phyloP scores from a whole-genome alignment of 2,888 invertebrate species.

The Limulus polyphemus region DNA sequence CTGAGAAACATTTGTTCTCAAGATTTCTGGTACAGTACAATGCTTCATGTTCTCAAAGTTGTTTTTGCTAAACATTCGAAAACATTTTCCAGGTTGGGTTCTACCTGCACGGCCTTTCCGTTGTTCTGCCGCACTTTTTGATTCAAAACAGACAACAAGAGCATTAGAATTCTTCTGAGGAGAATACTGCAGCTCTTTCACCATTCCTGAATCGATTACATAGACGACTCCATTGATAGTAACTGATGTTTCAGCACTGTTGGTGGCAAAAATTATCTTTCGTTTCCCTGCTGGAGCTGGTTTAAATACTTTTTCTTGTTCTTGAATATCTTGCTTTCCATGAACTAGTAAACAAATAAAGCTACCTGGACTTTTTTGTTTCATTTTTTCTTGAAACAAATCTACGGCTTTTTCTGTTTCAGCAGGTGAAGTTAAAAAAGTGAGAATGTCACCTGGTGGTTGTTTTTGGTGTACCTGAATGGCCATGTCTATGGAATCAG shows the following conservation, averaged over 20 bases:
- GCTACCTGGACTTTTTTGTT: constrained; percentile 14
- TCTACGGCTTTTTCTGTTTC: constrained; percentile 32
- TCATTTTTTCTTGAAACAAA: constrained; percentile 5
- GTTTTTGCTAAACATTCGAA: constrained; percentile 33
- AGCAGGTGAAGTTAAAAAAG: constrained; percentile 26
- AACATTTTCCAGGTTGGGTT: constrained; percentile 35
- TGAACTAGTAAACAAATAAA: constrained; percentile 11
- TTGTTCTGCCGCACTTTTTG: constrained; percentile 37
- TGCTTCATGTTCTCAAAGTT: constrained; percentile 32
- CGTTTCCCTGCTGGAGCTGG: constrained; percentile 21
- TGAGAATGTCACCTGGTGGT: constrained; percentile 31
- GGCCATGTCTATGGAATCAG: constrained; percentile 30
- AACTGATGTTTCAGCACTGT: constrained; percentile 38
- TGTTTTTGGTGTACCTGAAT: constrained; percentile 30
- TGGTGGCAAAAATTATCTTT: constrained; percentile 38
- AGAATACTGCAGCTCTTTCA: constrained; percentile 35
- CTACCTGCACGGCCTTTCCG: constrained; percentile 38
- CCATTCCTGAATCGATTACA: constrained; percentile 37
- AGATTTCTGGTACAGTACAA: constrained; percentile 34
- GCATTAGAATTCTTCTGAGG: constrained; percentile 31
- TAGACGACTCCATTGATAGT: constrained; percentile 37
- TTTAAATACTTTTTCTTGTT: constrained; percentile 33
- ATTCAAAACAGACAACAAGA: constrained; percentile 30
- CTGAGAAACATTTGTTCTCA: constrained; percentile 24
- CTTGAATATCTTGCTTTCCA: constrained; percentile 32